A percentile compares a stretch with the other conserved stretches of the same genome.
phyloP scores from a whole-genome alignment of 2,888 invertebrate genomes.

The Azorinus chamasolen region DNA sequence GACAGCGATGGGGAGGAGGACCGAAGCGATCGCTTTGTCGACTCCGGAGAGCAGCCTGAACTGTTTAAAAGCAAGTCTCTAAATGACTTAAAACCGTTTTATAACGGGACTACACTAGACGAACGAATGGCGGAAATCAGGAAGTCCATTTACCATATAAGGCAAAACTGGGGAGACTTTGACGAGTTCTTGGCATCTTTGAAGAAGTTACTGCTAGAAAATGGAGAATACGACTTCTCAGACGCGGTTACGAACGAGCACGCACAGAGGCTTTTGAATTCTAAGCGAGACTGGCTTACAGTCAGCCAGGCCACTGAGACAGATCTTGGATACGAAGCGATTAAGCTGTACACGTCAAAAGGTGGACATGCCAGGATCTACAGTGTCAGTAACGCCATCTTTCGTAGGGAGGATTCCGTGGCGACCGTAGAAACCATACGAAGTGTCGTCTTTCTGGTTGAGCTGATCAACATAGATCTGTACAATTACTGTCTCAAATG shows the following conservation, averaged over 20 bases:
- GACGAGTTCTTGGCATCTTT: slow-evolving; percentile 44
- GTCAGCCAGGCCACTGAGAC: slow-evolving; percentile 1
- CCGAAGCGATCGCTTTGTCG: slow-evolving; percentile 45
- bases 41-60: slow-evolving; percentile 35
- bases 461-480: slow-evolving; percentile 70
- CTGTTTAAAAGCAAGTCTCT: slow-evolving; percentile 54
- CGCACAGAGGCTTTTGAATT: slow-evolving; percentile 33
- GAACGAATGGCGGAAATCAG: slow-evolving; percentile 61
- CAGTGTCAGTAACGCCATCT: slow-evolving; percentile 52
- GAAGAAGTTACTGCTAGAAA: slow-evolving; percentile 39
- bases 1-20: slow-evolving; percentile 38
- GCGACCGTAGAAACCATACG: slow-evolving; percentile 51
- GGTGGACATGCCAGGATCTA: slow-evolving; percentile 60
- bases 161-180: slow-evolving; percentile 62
- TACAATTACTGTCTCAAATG: slow-evolving; percentile 63
- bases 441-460: slow-evolving; percentile 65
- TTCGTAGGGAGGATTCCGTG: slow-evolving; percentile 56
- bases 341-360: slow-evolving; percentile 56
- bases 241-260: slow-evolving; percentile 20
- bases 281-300: slow-evolving; percentile 48
- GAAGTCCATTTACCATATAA: slow-evolving; percentile 61
- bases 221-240: slow-evolving; percentile 33
- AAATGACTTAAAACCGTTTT: slow-evolving; percentile 64
- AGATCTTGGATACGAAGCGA: slow-evolving; percentile 41
- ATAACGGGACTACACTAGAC: slow-evolving; percentile 55